Evolutionary conservation across 2,888 invertebrate species (phyloP), one percentile per base, ranked within the genome.

Genomic region (Hirtodrosophila cameraria): DNA sequence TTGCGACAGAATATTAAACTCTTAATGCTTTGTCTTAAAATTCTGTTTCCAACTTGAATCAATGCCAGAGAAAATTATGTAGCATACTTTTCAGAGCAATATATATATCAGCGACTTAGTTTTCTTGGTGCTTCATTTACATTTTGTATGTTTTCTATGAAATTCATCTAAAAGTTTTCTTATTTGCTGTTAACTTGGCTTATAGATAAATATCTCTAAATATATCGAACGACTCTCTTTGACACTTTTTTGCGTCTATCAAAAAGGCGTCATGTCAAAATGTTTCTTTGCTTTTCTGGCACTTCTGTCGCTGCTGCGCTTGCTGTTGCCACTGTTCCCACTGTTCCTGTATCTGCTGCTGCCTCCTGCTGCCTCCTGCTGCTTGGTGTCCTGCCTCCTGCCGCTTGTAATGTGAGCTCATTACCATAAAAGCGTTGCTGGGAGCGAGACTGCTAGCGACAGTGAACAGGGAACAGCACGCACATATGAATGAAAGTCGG

Each of bases 331-430:
- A 41, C 9, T 35, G 27, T 61, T 52, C 45, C 49, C n/a, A 16
- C 38, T 31, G 50, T 6, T 35, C 27, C 25, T 49, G 41, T 12
- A 23, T 25, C 7, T 12, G 27, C 27, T 33, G 16, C 6, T 39
- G 50, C 12, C 23, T 23, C 23, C 23, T 3, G 7, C 23, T 3
- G n/a, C n/a, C 23, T 25, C 36, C 9, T 18, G 30, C 33, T n/a
- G n/a, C n/a, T n/a, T n/a, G n/a, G n/a, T n/a, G n/a, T n/a, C n/a
- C n/a, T n/a, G n/a, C n/a, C n/a, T 50, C 42, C 62, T 74, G 69
- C 63, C 60, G 70, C 74, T 71, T 81, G 82, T 78, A 85, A 81
- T 84, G 82, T 73, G 85, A 84, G 75, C 82, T 83, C 82, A 86
- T 83, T 83, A 85, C 76, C 84, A 86, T 83, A 82, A 86, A 80